Percentiles rank a stretch among this genome's conserved stretches.
phyloP scores from a whole-genome alignment of 2,888 invertebrate species.

The Yponomeuta cagnagella region DNA sequence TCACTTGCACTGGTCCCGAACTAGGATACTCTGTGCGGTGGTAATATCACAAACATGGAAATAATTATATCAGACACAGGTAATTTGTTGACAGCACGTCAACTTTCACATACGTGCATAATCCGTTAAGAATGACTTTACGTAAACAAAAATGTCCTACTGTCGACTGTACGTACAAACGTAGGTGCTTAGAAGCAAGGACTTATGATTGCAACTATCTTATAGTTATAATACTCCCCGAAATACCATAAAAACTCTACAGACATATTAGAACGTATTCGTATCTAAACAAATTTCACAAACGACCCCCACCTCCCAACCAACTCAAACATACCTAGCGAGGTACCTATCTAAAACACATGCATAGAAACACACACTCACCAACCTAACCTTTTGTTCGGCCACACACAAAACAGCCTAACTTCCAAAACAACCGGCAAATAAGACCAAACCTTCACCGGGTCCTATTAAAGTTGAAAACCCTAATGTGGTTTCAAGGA shows the following conservation, averaged over 20 bases:
- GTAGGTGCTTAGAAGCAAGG: too few relatives aligned
- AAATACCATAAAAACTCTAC: not conserved
- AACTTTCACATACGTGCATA: too few relatives aligned
- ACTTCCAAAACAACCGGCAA: slow-evolving; percentile 18
- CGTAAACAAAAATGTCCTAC: too few relatives aligned
- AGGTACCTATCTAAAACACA: slow-evolving; percentile 57
- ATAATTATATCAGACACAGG: too few relatives aligned
- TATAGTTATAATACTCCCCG: too few relatives aligned
- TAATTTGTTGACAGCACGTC: too few relatives aligned
- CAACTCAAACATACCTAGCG: slow-evolving; percentile 30
- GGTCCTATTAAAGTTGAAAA: slow-evolving; percentile 21
- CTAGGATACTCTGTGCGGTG: too few relatives aligned
- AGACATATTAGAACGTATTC: not conserved
- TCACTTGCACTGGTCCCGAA: too few relatives aligned
- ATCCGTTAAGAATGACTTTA: too few relatives aligned
- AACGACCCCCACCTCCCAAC: slow-evolving; percentile 1
- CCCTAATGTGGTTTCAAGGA: slow-evolving; percentile 27
- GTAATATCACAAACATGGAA: too few relatives aligned
- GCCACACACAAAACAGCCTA: slow-evolving; percentile 32
- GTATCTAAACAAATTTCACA: not conserved
- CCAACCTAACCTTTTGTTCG: slow-evolving; percentile 34
- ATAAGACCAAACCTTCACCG: not conserved
- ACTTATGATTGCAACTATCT: too few relatives aligned
- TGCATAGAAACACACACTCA: slow-evolving; percentile 59
- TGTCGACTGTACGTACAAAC: too few relatives aligned